Evolutionary conservation across 2,888 invertebrate genomes (phyloP), one percentile per base, ranked within the genome.

Genomic region (Agrilus mali): DNA sequence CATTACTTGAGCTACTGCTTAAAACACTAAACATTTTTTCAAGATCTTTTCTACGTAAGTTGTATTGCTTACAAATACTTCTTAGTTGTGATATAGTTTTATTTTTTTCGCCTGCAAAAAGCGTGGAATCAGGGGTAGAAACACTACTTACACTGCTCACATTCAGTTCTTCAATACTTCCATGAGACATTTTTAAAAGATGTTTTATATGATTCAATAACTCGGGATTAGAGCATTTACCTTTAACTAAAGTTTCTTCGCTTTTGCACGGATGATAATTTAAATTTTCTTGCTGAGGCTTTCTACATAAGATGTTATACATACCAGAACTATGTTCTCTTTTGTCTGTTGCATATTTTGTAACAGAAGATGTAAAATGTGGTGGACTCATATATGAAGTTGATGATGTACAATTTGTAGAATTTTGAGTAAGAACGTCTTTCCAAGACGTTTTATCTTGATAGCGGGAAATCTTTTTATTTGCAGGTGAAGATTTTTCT

Each of bases 171-270:
- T 71, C 68, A n/a, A 75, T 58, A 43, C 67, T 67, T 8, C 54
- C 57, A 27, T 67, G 65, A 0, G 71, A 70, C 74, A 75, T 72
- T n/a, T 60, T 60, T 15, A 76, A 54, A 33, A 76, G 56, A 48
- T 70, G 67, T 42, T 69, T 64, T 3, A 76, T 67, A 50, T 72
- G 72, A 7, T 63, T 62, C 2, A 69, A 66, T 56, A 71, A 61
- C 2, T 14, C 32, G n/a, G 16, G 2, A n/a, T 36, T 43, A 3
- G 27, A 7, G 14, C 35, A n/a, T 38, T 33, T 12, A 3, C 4
- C 15, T 13, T 14, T 47, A 15, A 6, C 7, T 17, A 33, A 35
- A 17, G 8, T 10, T 27, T 41, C 35, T 41, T 41, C 33, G 27
- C 27, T 27, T 27, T 27, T 10, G 10, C 8, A 27, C 27, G 10